phyloP scores from a whole-genome alignment of 2,797 vertebrate genomes.

The Sebastes vulpes region DNA sequence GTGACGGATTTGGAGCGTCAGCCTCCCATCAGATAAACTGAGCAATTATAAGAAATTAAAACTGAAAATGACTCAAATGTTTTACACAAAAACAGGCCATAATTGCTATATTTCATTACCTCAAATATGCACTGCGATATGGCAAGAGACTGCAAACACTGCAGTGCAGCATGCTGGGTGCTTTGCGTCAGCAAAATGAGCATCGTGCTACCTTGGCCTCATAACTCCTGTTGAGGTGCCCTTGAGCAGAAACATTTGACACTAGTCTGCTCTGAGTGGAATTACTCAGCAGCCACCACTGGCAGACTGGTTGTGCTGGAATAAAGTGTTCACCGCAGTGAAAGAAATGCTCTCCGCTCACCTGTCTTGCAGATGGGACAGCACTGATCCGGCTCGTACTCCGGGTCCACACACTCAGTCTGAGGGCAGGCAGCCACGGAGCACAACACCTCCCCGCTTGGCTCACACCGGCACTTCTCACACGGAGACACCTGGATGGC shows the following conservation, averaged over 20 bases:
- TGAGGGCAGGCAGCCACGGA: constrained; percentile 96
- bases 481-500: constrained; percentile 93
- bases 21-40: neutral
- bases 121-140: neutral
- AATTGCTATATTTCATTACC: constrained; percentile 6
- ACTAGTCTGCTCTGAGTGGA: neutral
- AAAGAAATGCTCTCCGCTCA: constrained; percentile 70
- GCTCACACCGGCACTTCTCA: constrained; percentile 96
- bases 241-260: constrained; percentile 50
- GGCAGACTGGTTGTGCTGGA: neutral
- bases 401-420: constrained; percentile 97
- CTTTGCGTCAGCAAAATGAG: constrained; percentile 41
- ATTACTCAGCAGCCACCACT: constrained; percentile 2
- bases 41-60: constrained; percentile 12
- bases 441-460: constrained; percentile 95
- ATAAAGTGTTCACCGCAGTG: neutral
- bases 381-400: constrained; percentile 98
- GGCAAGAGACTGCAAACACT: constrained; percentile 24
- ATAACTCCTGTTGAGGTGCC: constrained; percentile 51
- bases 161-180: constrained; percentile 41
- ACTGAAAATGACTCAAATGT: neutral
- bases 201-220: constrained; percentile 4
- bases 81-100: constrained; percentile 9
- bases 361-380: constrained; percentile 99
- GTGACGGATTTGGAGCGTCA: neutral